Base-by-base conservation (phyloP, 1,140 invertebrate genomes). In the Magallana angulata region DNA sequence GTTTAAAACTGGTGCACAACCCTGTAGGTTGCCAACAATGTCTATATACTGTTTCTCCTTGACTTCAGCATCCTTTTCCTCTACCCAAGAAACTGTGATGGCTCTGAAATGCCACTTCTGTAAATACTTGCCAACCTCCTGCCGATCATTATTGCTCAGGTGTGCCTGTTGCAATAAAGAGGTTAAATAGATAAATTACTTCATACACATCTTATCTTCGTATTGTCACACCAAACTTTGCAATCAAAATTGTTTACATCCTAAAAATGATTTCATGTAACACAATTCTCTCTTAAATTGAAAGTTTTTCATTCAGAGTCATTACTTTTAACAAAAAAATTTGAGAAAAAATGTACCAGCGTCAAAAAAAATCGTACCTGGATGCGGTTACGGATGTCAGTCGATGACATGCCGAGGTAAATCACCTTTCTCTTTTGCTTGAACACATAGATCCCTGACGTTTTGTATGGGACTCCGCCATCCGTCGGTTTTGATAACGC, bases 401-500 rank as follows among this genome's bases (percentile, higher is more conserved):
- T 30, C 36, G 68, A 76, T 36, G 68, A 76, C 68, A 76, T 76
- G 68, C 68, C 68, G 2, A 76, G 68, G 24, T 76, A 76, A 76
- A 76, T 76, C 7, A 76, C 68, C 24, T 30, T 76, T 76, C 24
- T 76, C 30, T 76, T 76, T 24, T 76, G 68, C 30, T 76, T 76
- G 24, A 76, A 76, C 24, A 30, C 36, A 76, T 76, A 76, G 14
- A 76, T 76, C 12, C 68, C 68, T 12, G 68, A 11, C 11, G 24
- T 76, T 30, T 30, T 76, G 68, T 36, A 36, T 11, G 68, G 68
- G 6, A 76, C 68, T 36, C 68, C 68, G 9, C 68, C 68, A 76
- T 76, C 68, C 68, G 24, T 76, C 8, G 68, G 68, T 30, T 76
- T 76, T 36, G 68, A 76, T 30, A 76, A 36, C 24, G 68, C 68